A percentile compares a stretch with the other conserved stretches of the same genome.
These are phyloP conservation scores for Ophthalmolycus amberensis DNA, from an alignment of 2,113 vertebrate genomes.

Conservation along the genomic window DNA sequence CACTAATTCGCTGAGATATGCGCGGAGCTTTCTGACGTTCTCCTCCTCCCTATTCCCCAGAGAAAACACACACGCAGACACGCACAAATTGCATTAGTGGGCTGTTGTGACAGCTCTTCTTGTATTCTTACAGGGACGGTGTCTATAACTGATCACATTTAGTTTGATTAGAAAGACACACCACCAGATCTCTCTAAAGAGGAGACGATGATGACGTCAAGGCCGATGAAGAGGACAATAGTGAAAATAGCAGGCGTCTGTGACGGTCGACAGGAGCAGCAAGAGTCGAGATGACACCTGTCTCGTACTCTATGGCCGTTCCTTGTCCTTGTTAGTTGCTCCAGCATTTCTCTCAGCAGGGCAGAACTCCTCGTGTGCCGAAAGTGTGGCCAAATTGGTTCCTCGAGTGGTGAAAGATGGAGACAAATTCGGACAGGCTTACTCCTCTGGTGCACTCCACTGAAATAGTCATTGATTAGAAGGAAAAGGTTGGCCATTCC, in stretches of 20 bases:
- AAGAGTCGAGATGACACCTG: constrained; percentile 72
- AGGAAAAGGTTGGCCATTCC: constrained; percentile 29
- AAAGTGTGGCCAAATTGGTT: constrained; percentile 78
- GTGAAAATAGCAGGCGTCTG: constrained; percentile 32
- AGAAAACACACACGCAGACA: constrained; percentile 62
- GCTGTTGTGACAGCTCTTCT: constrained; percentile 61
- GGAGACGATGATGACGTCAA: constrained; percentile 20
- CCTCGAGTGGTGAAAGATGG: constrained; percentile 72
- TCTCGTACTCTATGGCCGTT: constrained; percentile 63
- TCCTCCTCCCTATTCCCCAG: constrained; percentile 51
- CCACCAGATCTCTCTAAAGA: background rate
- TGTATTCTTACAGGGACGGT: constrained; percentile 6
- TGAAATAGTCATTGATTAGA: constrained; percentile 68
- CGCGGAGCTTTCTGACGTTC: constrained; percentile 49
- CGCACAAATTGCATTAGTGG: constrained; percentile 59
- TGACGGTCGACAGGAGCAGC: constrained; percentile 47
- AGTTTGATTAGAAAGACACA: constrained; percentile 48
- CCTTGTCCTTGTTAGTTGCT: constrained; percentile 73
- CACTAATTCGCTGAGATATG: constrained; percentile 61
- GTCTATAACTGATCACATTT: constrained; percentile 49
- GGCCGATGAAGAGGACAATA: constrained; percentile 7
- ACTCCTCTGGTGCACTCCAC: constrained; percentile 62
- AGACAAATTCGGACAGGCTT: constrained; percentile 69
- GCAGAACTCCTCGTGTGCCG: constrained; percentile 69
- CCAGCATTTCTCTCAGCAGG: constrained; percentile 67